These are phyloP conservation scores for Tetragnatha montana DNA, from an alignment of 2,888 invertebrate genomes.

Conservation along the genomic window DNA sequence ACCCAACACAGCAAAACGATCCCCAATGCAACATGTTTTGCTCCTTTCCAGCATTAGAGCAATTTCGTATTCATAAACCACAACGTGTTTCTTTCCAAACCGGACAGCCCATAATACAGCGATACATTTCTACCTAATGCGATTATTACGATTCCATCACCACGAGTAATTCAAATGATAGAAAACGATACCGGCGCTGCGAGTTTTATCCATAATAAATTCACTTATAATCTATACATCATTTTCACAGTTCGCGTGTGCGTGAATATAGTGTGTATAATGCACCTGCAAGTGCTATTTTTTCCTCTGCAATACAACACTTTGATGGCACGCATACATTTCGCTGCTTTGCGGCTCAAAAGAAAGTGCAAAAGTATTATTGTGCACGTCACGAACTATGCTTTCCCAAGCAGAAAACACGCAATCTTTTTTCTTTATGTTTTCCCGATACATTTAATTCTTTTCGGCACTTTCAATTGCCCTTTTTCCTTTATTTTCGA, in stretches of 20 bases:
- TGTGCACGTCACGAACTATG: constrained; percentile 31
- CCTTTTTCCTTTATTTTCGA: constrained; percentile 15
- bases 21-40: background rate
- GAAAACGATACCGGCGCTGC: background rate
- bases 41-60: background rate
- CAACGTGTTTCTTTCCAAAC: background rate
- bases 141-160: background rate
- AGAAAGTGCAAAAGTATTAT: constrained; percentile 59
- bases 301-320: constrained; percentile 31
- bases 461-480: constrained; percentile 13
- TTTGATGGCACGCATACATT: constrained; percentile 46
- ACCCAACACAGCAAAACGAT: background rate
- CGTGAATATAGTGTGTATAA: constrained; percentile 35
- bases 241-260: constrained; percentile 61
- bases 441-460: constrained; percentile 29
- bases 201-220: constrained; percentile 39
- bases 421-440: constrained; percentile 23
- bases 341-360: constrained; percentile 24
- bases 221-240: constrained; percentile 38
- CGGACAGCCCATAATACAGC: background rate
- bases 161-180: constrained; percentile 5
- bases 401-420: constrained; percentile 39
- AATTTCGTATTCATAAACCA: background rate
- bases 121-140: background rate
- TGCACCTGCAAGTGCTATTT: constrained; percentile 57